A percentile compares a stretch with the other conserved stretches of the same genome.
Conservation (phyloP, 2,797 vertebrate genomes). For the Smutsia gigantea region DNA sequence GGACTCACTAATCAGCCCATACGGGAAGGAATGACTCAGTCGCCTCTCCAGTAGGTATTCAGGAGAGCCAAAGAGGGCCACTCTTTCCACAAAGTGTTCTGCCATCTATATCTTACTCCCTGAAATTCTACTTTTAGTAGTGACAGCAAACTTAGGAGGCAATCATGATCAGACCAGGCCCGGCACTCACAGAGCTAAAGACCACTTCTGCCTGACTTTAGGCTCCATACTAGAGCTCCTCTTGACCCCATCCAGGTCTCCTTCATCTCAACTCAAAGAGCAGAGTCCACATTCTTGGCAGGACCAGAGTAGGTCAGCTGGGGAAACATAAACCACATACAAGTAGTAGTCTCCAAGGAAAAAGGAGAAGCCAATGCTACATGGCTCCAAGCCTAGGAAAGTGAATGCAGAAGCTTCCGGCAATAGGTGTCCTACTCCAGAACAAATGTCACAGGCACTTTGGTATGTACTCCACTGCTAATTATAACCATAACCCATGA, state of each 20-base stretch:
- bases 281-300: not conserved
- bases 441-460: slow-evolving; percentile 79
- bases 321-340: not conserved
- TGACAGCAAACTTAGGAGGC: not conserved
- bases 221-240: not conserved
- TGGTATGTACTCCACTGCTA: slow-evolving; percentile 27
- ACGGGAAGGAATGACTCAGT: not conserved
- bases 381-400: not conserved
- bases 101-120: not conserved
- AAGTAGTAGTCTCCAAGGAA: not conserved
- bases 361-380: not conserved
- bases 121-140: not conserved
- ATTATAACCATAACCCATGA: slow-evolving; percentile 62
- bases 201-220: not conserved
- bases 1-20: not conserved
- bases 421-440: slow-evolving; percentile 71
- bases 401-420: slow-evolving; percentile 60
- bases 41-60: not conserved
- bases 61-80: not conserved
- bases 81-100: not conserved
- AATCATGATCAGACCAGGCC: not conserved
- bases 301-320: not conserved
- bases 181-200: not conserved
- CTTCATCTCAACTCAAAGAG: not conserved
- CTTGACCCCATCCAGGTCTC: not conserved